phyloP scores from a whole-genome alignment of 1,140 invertebrate genomes.

The Coptotermes formosanus region DNA sequence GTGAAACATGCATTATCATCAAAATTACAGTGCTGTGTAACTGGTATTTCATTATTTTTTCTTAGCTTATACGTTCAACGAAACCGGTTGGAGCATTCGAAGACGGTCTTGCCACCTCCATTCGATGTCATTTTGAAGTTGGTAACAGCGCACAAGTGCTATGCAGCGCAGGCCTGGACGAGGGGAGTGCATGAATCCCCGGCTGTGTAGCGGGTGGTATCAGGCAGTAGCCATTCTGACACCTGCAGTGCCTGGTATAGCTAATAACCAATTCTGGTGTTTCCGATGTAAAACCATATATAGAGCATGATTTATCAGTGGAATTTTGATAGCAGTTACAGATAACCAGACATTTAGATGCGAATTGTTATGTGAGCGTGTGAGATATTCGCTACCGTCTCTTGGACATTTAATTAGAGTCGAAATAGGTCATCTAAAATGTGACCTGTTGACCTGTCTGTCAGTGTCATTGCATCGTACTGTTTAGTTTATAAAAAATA shows the following conservation, averaged over 20 bases:
- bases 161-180: background rate
- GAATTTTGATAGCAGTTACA: background rate
- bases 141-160: background rate
- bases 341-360: background rate
- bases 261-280: background rate
- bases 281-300: background rate
- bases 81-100: background rate
- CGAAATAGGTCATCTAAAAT: background rate
- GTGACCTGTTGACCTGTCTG: background rate
- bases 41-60: background rate
- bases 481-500: background rate
- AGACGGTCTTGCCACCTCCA: background rate
- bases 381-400: background rate
- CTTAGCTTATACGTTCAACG: background rate
- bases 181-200: background rate
- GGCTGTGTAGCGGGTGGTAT: conserved; percentile 4
- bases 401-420: background rate
- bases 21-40: background rate
- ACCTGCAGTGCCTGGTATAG: background rate
- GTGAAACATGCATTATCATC: background rate
- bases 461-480: background rate
- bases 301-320: background rate
- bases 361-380: background rate
- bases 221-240: conserved; percentile 1
- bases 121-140: background rate